phyloP scores from a whole-genome alignment of 37 sponge, comb jelly and placozoan genomes.

The Tethya wilhelma region DNA sequence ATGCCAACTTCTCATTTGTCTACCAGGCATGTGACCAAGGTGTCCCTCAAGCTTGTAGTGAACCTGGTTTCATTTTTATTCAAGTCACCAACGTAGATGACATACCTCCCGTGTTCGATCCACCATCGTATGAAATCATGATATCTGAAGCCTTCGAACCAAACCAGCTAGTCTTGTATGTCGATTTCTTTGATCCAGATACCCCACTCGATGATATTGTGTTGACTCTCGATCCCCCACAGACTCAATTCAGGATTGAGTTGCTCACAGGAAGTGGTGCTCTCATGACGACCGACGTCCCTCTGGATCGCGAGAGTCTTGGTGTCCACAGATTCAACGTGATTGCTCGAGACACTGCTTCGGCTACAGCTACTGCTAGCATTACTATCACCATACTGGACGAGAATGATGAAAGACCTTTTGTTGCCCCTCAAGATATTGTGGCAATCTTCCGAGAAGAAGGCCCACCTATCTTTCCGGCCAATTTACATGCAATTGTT shows the following conservation, averaged over 20 bases:
- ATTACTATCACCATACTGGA: slow-evolving; percentile 57
- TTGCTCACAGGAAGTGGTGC: slow-evolving; percentile 15
- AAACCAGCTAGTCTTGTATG: slow-evolving; percentile 18
- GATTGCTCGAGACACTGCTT: slow-evolving; percentile 57
- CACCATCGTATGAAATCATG: neutral
- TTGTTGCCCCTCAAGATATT: slow-evolving; percentile 12
- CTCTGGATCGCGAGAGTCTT: slow-evolving; percentile 41
- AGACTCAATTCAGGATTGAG: slow-evolving; percentile 42
- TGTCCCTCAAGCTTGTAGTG: slow-evolving; percentile 45
- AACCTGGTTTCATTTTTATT: slow-evolving; percentile 50
- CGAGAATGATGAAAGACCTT: slow-evolving; percentile 69
- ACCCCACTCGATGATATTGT: slow-evolving; percentile 42
- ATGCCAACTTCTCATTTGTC: slow-evolving; percentile 4
- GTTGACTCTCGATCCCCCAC: slow-evolving; percentile 41
- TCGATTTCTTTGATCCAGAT: slow-evolving; percentile 60
- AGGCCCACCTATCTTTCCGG: slow-evolving; percentile 16
- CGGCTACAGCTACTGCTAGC: slow-evolving; percentile 15
- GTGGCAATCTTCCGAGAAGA: slow-evolving; percentile 32
- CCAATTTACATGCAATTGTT: slow-evolving; percentile 21
- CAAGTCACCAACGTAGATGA: slow-evolving; percentile 67
- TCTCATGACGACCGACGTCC: slow-evolving; percentile 44
- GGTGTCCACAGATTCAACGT: slow-evolving; percentile 38
- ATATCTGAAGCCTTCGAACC: slow-evolving; percentile 50
- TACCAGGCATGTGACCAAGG: slow-evolving; percentile 67
- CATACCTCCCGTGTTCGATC: slow-evolving; percentile 63